These are phyloP conservation scores for Macrostomum cliftonense DNA, from an alignment of 2,888 invertebrate species.

Conservation along the genomic window DNA sequence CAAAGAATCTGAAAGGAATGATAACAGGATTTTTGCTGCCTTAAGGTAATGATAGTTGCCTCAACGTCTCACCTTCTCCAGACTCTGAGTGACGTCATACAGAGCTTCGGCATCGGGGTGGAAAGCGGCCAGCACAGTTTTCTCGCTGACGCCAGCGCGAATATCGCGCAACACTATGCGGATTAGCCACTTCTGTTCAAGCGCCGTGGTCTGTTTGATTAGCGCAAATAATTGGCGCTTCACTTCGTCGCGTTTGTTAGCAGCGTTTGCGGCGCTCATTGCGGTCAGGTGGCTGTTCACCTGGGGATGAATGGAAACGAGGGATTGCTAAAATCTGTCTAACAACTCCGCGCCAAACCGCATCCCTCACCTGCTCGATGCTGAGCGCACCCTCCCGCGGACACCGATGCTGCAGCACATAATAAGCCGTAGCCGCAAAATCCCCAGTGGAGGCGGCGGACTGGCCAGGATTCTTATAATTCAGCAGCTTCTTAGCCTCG, in stretches of 20 bases:
- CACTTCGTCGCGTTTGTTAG: conserved; percentile 35
- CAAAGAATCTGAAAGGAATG: too few relatives aligned
- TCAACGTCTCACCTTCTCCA: conserved; percentile 45
- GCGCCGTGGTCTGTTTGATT: conserved; percentile 49
- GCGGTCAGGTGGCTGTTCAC: conserved; percentile 57
- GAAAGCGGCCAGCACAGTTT: conserved; percentile 50
- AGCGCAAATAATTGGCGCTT: conserved; percentile 50
- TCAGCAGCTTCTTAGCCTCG: conserved; percentile 43
- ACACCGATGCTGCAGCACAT: conserved; percentile 46
- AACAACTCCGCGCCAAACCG: too few relatives aligned
- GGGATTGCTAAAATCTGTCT: background rate
- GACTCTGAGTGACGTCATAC: conserved; percentile 51
- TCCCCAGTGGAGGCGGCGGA: conserved; percentile 43
- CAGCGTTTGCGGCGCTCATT: conserved; percentile 51
- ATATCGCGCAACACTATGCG: conserved; percentile 67
- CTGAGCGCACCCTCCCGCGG: conserved; percentile 44
- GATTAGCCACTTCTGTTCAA: conserved; percentile 73
- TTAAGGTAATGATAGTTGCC: too few relatives aligned
- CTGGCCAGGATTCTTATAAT: conserved; percentile 41
- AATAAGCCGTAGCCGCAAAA: conserved; percentile 60
- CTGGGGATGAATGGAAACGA: conserved; percentile 27
- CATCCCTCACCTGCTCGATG: background rate
- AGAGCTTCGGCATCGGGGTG: conserved; percentile 62
- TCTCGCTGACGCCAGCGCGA: conserved; percentile 52
- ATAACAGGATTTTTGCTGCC: too few relatives aligned